These are phyloP conservation scores for Rhombomys opimus DNA, from an alignment of 2,113 vertebrate genomes.

Conservation along the genomic window DNA sequence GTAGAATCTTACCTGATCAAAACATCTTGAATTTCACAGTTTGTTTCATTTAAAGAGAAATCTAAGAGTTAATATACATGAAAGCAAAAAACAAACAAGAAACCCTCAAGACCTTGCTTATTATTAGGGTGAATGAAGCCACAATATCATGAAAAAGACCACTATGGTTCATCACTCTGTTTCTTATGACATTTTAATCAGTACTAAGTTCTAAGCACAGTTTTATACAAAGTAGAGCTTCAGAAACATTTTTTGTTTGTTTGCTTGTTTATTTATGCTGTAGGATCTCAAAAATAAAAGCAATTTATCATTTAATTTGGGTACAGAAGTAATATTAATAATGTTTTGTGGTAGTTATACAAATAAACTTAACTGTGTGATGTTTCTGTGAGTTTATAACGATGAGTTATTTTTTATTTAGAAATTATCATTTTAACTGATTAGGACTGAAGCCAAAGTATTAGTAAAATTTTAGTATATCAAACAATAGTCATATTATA, in stretches of 20 bases:
- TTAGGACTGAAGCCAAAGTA: background rate
- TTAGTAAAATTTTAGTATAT: background rate
- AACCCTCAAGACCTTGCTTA: background rate
- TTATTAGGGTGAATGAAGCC: background rate
- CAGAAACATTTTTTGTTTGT: background rate
- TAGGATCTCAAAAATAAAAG: background rate
- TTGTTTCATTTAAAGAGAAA: slow-evolving; percentile 28
- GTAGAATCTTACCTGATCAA: background rate
- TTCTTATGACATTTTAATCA: background rate
- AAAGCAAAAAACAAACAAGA: background rate
- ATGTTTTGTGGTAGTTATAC: background rate
- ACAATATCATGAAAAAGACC: background rate
- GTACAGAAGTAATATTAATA: background rate
- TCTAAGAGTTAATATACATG: background rate
- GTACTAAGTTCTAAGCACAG: background rate
- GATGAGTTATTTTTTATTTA: background rate
- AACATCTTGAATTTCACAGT: background rate
- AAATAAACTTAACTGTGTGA: background rate
- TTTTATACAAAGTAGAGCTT: background rate
- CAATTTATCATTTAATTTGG: background rate
- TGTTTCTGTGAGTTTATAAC: background rate
- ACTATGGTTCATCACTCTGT: background rate
- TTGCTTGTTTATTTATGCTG: background rate
- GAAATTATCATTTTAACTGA: background rate
- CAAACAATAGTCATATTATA: background rate